A percentile compares a stretch with the other conserved stretches of the same genome.
Conservation (phyloP, 1,140 invertebrate genomes). For the Macrobrachium nipponense region DNA sequence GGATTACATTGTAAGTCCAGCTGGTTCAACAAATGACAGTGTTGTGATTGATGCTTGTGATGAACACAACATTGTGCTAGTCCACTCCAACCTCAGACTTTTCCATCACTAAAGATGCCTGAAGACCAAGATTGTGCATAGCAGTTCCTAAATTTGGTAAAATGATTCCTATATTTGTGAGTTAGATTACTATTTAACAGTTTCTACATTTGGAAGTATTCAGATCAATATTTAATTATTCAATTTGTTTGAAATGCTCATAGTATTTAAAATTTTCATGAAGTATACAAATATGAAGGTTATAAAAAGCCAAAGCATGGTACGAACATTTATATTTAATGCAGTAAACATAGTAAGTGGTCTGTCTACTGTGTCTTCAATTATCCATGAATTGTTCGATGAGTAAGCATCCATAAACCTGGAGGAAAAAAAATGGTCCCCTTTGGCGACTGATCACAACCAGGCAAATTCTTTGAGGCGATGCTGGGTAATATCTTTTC, state of each 20-base stretch:
- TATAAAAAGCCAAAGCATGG: slow-evolving; percentile 12
- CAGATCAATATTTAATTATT: no score
- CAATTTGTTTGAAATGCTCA: no score
- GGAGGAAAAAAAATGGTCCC: slow-evolving; percentile 34
- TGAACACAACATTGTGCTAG: slow-evolving; percentile 87
- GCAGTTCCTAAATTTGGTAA: no score
- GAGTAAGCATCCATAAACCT: slow-evolving; percentile 30
- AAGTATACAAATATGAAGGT: no score
- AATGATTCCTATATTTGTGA: no score
- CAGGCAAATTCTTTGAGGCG: slow-evolving; percentile 21
- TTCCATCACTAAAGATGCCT: slow-evolving; percentile 88
- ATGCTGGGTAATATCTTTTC: background rate
- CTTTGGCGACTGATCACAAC: slow-evolving; percentile 29
- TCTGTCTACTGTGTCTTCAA: slow-evolving; percentile 33
- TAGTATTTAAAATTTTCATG: no score
- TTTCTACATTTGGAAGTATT: no score
- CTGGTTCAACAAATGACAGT: slow-evolving; percentile 93
- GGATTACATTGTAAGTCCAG: slow-evolving; percentile 89
- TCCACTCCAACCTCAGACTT: slow-evolving; percentile 90
- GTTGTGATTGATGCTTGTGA: slow-evolving; percentile 93
- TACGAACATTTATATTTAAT: slow-evolving; percentile 51
- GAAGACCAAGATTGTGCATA: no score
- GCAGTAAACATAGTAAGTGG: slow-evolving; percentile 44
- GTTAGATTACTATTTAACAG: no score
- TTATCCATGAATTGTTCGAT: slow-evolving; percentile 29